Evolutionary conservation across 2,888 invertebrate species (phyloP).

Genomic region (Sclerodermus sp.): DNA sequence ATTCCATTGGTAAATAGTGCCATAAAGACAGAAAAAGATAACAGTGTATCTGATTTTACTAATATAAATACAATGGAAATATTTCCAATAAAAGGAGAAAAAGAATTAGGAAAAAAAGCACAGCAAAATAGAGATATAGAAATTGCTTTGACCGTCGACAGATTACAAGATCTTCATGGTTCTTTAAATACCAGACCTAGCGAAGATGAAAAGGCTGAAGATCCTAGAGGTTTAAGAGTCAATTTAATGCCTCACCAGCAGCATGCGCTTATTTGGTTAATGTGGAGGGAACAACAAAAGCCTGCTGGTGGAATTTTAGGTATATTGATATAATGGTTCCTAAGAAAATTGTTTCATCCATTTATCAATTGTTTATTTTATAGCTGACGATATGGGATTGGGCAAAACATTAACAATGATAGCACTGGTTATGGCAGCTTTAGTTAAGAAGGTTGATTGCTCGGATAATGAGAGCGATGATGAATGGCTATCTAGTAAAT

Average conservation of each 20-base stretch:
- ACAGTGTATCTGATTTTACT: too few relatives aligned
- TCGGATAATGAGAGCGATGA: conserved; percentile 48
- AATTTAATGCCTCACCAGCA: conserved; percentile 81
- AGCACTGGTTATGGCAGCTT: conserved; percentile 63
- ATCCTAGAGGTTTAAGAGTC: conserved; percentile 68
- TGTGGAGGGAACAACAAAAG: conserved; percentile 86
- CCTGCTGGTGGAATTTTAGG: conserved; percentile 87
- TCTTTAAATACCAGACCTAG: conserved; percentile 70
- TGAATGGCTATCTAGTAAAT: conserved; percentile 26
- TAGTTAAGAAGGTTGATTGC: conserved; percentile 47
- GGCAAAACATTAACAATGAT: conserved; percentile 87
- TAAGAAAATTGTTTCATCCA: not conserved
- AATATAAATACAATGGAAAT: too few relatives aligned
- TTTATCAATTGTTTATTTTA: conserved; percentile 10
- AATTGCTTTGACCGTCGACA: conserved; percentile 70
- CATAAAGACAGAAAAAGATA: not conserved
- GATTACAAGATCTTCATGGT: conserved; percentile 71
- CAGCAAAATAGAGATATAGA: conserved; percentile 71
- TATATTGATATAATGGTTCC: too few relatives aligned
- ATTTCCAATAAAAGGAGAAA: not conserved
- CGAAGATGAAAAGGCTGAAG: conserved; percentile 62
- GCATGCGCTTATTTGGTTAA: conserved; percentile 84
- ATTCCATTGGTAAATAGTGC: conserved; percentile 6
- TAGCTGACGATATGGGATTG: conserved; percentile 79
- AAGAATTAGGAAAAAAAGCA: conserved; percentile 56